Evolutionary conservation across 2,113 vertebrate genomes (phyloP), one percentile per base, ranked within the genome.

Genomic region (Bambusicola thoracicus): DNA sequence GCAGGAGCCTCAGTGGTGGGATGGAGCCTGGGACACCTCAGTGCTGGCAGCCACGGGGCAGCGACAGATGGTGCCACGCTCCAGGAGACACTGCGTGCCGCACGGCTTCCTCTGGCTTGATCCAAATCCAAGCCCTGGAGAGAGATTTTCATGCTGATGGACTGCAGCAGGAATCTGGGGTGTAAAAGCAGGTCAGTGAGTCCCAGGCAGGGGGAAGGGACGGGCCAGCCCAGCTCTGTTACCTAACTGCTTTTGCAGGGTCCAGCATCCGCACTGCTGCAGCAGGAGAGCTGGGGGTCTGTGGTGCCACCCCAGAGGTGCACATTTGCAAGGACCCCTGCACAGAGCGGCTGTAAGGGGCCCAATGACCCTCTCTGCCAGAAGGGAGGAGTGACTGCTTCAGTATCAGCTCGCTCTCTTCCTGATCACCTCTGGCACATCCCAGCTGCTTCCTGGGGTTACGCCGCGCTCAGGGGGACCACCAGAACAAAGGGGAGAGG

Each of bases 111-210:
- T 90, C 78, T 1, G 0, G 53, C 89, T 85, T 92, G 90, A 95
- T 89, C 87, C 90, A 89, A 87, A 95, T 91, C 94, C 94, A 65
- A 85, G 86, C 48, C 63, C 58, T 0, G 0, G 75, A 58, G 63
- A 27, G 85, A 80, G 93, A 77, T 93, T 90, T 90, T 90, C 72
- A 1, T 76, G 79, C 85, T 89, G 85, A 67, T 76, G 86, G 87
- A 61, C 74, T 65, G 74, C 74, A 81, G 80, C 5, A 24, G 85
- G 89, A 91, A 95, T 58, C 78, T 5, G 7, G 83, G 86, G 94
- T 91, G 89, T 81, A 96, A 94, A 94, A 92, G 20, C 94, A 96
- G 95, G 96, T 96, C 96, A 95, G 2, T 0, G 76, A 89, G 85
- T 79, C 25, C 82, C 65, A 16, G 48, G 73, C 2, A 0, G 76